Evolutionary conservation across 2,113 vertebrate species (phyloP).

Genomic region (rat (Rattus norvegicus)): GRCr8 NC_086031.1:54210501-54211000

Average conservation of each 20-base stretch:
- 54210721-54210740: neutral
- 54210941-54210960: neutral
- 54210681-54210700: neutral
- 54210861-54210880: neutral
- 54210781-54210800: neutral
- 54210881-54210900: constrained; percentile 27
- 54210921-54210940: neutral
- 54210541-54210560: neutral
- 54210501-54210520: neutral
- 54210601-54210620: neutral
- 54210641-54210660: neutral
- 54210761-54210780: neutral
- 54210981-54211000: neutral
- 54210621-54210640: neutral
- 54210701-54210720: neutral
- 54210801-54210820: neutral
- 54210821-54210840: neutral
- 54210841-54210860: neutral
- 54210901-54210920: neutral
- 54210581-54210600: neutral
- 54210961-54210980: neutral
- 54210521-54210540: neutral
- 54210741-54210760: neutral
- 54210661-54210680: neutral
- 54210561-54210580: neutral